A percentile compares a stretch with the other conserved stretches of the same genome.
phyloP scores from a whole-genome alignment of 2,888 invertebrate genomes.

The Branchinecta sandiegonensis region DNA sequence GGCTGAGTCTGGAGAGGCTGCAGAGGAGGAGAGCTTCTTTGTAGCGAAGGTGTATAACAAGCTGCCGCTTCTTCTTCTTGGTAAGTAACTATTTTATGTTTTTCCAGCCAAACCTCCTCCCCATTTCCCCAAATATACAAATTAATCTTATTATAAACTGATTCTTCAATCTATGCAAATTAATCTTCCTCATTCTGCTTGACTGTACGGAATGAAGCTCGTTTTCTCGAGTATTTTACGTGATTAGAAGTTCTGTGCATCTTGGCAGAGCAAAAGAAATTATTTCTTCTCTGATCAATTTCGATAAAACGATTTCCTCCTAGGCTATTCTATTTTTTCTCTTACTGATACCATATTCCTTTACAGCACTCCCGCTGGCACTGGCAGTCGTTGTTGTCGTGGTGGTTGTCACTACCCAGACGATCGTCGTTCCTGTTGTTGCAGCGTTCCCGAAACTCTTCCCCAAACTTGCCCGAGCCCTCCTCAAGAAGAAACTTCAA shows the following conservation, averaged over 20 bases:
- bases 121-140: too few relatives aligned
- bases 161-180: too few relatives aligned
- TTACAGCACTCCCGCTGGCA: conserved; percentile 3
- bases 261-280: too few relatives aligned
- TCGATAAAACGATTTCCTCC: too few relatives aligned
- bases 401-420: background rate
- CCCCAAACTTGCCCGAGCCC: background rate
- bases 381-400: conserved; percentile 9
- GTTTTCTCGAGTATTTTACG: too few relatives aligned
- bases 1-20: background rate
- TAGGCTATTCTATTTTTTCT: too few relatives aligned
- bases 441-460: background rate
- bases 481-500: conserved; percentile 1
- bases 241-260: too few relatives aligned
- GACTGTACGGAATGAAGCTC: too few relatives aligned
- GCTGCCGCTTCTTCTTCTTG: conserved; percentile 3
- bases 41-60: conserved; percentile 1
- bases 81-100: background rate
- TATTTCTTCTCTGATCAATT: too few relatives aligned
- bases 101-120: background rate
- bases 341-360: background rate
- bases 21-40: background rate
- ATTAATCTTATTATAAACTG: too few relatives aligned
- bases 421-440: conserved; percentile 1
- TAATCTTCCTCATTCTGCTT: too few relatives aligned